A percentile compares a stretch with the other conserved stretches of the same genome.
Evolutionary conservation across 2,113 vertebrate species (phyloP).

Genomic region (Chlorodrepanis virens): DNA sequence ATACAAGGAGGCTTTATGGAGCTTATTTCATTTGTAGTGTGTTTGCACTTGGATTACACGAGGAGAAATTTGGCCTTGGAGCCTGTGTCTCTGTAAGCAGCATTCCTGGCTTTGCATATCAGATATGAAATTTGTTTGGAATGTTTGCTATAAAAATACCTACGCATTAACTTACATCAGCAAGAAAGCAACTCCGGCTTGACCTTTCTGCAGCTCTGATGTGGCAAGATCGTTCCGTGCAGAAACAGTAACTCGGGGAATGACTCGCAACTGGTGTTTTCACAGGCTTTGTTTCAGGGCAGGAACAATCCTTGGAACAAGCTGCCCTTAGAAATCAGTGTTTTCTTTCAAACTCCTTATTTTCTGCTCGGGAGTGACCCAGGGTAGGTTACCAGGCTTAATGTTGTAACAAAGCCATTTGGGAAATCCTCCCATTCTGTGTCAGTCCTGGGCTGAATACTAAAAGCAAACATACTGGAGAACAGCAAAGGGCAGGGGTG

Average conservation of each 20-base stretch:
- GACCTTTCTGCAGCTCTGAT: slow-evolving; percentile 15
- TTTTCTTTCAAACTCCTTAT: neutral
- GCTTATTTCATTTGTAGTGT: neutral
- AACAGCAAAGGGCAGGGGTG: neutral
- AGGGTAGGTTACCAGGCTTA: neutral
- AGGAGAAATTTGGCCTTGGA: neutral
- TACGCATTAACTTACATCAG: neutral
- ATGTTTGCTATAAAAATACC: slow-evolving; percentile 57
- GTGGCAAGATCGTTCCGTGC: neutral
- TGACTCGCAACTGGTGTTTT: neutral
- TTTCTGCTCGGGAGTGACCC: neutral
- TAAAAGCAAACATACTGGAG: neutral
- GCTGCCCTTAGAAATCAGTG: neutral
- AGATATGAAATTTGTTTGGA: slow-evolving; percentile 34
- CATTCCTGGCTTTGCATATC: slow-evolving; percentile 20
- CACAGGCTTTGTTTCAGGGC: neutral
- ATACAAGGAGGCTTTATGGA: neutral
- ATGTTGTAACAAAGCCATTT: neutral
- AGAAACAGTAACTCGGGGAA: neutral
- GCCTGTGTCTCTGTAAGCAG: neutral
- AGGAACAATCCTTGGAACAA: neutral
- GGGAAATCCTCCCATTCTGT: slow-evolving; percentile 20
- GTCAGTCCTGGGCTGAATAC: neutral
- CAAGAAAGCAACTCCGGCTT: neutral
- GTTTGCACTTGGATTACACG: neutral